Percentiles rank a stretch among this genome's conserved stretches.
Conservation (phyloP, 2,888 invertebrate genomes). For the Cyclophora punctaria region DNA sequence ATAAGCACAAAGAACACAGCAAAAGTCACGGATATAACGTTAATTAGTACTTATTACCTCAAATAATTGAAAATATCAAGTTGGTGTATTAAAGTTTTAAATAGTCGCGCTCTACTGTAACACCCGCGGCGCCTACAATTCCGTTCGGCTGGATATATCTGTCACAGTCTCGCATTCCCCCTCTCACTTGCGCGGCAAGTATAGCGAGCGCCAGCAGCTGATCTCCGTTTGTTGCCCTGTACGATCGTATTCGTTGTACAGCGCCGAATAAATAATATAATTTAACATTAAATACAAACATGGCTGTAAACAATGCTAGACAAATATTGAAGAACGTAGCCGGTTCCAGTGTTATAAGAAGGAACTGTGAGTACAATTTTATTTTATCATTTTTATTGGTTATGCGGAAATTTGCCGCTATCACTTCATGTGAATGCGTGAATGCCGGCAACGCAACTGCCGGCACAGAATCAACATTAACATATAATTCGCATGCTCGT, state of each 20-base stretch:
- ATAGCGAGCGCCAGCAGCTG: conserved; percentile 11
- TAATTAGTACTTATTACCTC: too few species aligned
- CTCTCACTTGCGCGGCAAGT: conserved; percentile 13
- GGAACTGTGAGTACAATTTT: conserved; percentile 51
- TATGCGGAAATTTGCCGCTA: conserved; percentile 29
- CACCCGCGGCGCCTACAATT: background rate
- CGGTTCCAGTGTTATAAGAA: conserved; percentile 34
- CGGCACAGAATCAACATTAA: background rate
- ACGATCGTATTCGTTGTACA: conserved; percentile 14
- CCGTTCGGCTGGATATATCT: conserved; percentile 1
- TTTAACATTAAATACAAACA: conserved; percentile 30
- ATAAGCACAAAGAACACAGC: too few species aligned
- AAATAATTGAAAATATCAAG: too few species aligned
- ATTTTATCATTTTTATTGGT: conserved; percentile 22
- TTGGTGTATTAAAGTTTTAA: conserved; percentile 4
- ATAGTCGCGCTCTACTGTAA: background rate
- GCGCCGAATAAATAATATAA: conserved; percentile 13
- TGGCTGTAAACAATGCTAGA: conserved; percentile 49
- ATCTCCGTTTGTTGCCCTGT: conserved; percentile 14
- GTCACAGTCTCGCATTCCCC: conserved; percentile 12
- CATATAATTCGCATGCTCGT: background rate
- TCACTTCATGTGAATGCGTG: conserved; percentile 4
- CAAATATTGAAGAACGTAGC: conserved; percentile 51
- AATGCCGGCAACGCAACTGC: background rate
- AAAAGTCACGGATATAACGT: too few species aligned